Evolutionary conservation across 53 echinoderm and acorn worm genomes (phyloP), one percentile per base, ranked within the genome.

Genomic region (Zoroaster sp.): DNA sequence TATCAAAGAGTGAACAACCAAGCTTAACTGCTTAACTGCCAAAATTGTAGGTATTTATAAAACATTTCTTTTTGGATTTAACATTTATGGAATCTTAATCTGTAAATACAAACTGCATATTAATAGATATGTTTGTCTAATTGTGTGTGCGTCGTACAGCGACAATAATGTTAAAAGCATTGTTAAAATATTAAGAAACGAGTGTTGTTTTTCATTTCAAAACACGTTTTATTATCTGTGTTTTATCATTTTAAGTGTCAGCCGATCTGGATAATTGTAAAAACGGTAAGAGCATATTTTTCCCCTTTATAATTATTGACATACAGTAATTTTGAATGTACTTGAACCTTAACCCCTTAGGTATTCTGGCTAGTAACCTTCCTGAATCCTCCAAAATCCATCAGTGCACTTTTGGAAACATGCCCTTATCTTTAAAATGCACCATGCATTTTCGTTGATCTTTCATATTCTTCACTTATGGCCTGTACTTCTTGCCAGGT

Each of bases 61-160:
- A 36, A 43, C 25, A 40, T 35, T 40, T 43, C 35, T 36, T 36
- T 12, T 39, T 74, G 23, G 38, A n/a, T 13, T 41, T 43, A 40
- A 74, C 36, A 41, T 23, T n/a, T n/a, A n/a, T n/a, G n/a, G 40
- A 39, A 23, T 40, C 42, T 74, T 74, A 40, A 74, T 28, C 28
- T 43, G 43, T 39, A 25, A 74, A 74, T 25, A 25, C n/a, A 18
- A 18, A 25, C 44, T 74, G 25, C 42, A 74, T 40, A 74, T 20
- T 74, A 74, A 36, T 36, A 39, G 78, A 79, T 38, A 55, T 11
- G 20, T 23, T 82, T 42, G 80, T 63, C 63, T 82, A 42, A 23
- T 3, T 82, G 82, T 82, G 82, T 82, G 80, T 80, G 80, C 65
- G 82, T 82, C 82, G 82, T 43, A 34, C 82, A 42, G 82, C 82